Percentiles rank a stretch among this genome's conserved stretches.
Conservation (phyloP, 2,797 vertebrate species). For the Moxostoma hubbsi region DNA sequence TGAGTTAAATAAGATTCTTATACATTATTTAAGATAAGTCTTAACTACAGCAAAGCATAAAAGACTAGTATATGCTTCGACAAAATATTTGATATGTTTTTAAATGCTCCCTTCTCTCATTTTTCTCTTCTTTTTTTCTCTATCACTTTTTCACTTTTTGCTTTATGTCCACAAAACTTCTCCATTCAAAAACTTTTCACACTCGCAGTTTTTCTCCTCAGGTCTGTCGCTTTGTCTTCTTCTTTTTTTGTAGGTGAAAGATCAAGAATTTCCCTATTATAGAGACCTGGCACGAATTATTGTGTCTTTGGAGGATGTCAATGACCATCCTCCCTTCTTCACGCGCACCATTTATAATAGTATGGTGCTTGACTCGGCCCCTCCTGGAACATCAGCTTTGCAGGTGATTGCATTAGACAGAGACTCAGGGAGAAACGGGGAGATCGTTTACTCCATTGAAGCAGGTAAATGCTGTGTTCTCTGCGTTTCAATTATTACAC, state of each 20-base stretch:
- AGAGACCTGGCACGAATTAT: constrained; percentile 90
- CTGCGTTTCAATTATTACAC: constrained; percentile 1
- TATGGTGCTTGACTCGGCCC: constrained; percentile 86
- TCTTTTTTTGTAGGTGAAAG: constrained; percentile 84
- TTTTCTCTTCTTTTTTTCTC: constrained; percentile 4
- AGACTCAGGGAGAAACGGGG: constrained; percentile 91
- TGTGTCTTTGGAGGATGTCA: constrained; percentile 90
- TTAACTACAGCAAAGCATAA: background rate
- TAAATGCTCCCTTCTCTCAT: constrained; percentile 1
- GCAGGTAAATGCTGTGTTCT: constrained; percentile 80
- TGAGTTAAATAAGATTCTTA: background rate
- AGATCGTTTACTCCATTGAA: constrained; percentile 89
- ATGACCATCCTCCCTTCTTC: constrained; percentile 95
- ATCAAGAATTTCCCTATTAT: constrained; percentile 95
- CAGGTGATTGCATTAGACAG: constrained; percentile 92
- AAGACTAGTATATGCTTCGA: background rate
- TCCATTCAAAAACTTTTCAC: background rate
- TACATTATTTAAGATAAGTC: too few relatives aligned
- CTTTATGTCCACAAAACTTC: constrained; percentile 6
- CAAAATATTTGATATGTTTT: background rate
- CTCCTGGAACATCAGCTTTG: constrained; percentile 82
- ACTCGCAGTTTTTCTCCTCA: background rate
- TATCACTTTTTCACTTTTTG: constrained; percentile 4
- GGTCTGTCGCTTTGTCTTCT: constrained; percentile 7
- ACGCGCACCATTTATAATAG: constrained; percentile 88